phyloP scores from a whole-genome alignment of 1,140 invertebrate genomes.

The Antheraea mylitta region DNA sequence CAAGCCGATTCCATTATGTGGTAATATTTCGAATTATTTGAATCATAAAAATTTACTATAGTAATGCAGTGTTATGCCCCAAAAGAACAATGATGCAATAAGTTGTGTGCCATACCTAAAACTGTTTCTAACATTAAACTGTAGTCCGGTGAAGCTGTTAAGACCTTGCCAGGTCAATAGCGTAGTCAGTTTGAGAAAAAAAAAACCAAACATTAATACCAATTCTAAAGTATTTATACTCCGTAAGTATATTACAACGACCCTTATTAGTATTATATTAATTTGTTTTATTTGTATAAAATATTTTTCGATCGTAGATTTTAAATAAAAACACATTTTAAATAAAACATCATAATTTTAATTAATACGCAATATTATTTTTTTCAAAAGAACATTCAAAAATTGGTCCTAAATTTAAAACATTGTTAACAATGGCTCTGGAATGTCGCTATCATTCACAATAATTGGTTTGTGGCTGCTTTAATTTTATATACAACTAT shows the following conservation, averaged over 20 bases:
- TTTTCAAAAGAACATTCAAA: conserved; percentile 77
- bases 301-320: background rate
- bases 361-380: conserved; percentile 77
- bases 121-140: too few species aligned
- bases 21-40: conserved; percentile 30
- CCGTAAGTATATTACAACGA: background rate
- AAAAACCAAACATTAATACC: background rate
- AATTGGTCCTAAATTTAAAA: conserved; percentile 77
- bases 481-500: conserved; percentile 20
- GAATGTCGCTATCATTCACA: conserved; percentile 70
- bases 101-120: too few species aligned
- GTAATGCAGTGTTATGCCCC: too few species aligned
- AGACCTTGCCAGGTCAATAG: too few species aligned
- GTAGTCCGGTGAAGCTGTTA: too few species aligned
- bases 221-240: background rate
- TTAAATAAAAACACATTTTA: conserved; percentile 10
- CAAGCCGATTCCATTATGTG: conserved; percentile 77
- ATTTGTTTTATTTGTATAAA: background rate
- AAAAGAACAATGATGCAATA: too few species aligned
- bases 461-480: conserved; percentile 52
- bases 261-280: background rate
- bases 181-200: too few species aligned
- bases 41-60: too few species aligned
- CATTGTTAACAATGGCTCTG: conserved; percentile 77
- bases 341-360: conserved; percentile 40